Conservation (phyloP, 2,113 vertebrate genomes). For the Phoxinus phoxinus region DNA sequence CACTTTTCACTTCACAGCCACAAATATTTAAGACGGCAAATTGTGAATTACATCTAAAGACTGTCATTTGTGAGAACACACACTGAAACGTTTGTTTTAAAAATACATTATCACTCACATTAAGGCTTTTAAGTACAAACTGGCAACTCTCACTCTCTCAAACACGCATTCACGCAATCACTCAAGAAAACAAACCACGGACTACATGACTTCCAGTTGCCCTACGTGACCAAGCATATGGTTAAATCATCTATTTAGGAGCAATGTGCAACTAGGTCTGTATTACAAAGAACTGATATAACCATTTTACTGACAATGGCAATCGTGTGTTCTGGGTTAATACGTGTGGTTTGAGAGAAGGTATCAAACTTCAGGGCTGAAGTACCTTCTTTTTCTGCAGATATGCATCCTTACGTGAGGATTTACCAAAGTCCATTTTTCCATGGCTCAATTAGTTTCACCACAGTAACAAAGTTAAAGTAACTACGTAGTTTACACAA, state of each 20-base stretch:
- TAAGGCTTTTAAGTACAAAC: conserved; percentile 60
- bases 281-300: conserved; percentile 30
- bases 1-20: conserved; percentile 31
- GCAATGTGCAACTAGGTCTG: conserved; percentile 54
- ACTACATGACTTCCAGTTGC: conserved; percentile 45
- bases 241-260: conserved; percentile 47
- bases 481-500: conserved; percentile 20
- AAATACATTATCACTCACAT: conserved; percentile 49
- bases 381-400: conserved; percentile 20
- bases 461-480: conserved; percentile 29
- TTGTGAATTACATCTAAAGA: conserved; percentile 28
- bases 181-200: conserved; percentile 26
- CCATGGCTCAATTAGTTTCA: conserved; percentile 33
- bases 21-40: conserved; percentile 37
- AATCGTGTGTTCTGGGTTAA: conserved; percentile 41
- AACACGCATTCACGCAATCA: conserved; percentile 1
- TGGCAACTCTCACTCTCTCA: conserved; percentile 30
- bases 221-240: conserved; percentile 42
- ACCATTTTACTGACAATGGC: conserved; percentile 25
- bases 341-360: conserved; percentile 31
- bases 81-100: conserved; percentile 36
- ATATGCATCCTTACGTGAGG: conserved; percentile 34
- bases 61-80: conserved; percentile 20
- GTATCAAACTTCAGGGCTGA: conserved; percentile 26
- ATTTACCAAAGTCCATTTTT: conserved; percentile 20